Conservation (phyloP, 92 coral and sea anemone species). For the Palythoa grandiflora region DNA sequence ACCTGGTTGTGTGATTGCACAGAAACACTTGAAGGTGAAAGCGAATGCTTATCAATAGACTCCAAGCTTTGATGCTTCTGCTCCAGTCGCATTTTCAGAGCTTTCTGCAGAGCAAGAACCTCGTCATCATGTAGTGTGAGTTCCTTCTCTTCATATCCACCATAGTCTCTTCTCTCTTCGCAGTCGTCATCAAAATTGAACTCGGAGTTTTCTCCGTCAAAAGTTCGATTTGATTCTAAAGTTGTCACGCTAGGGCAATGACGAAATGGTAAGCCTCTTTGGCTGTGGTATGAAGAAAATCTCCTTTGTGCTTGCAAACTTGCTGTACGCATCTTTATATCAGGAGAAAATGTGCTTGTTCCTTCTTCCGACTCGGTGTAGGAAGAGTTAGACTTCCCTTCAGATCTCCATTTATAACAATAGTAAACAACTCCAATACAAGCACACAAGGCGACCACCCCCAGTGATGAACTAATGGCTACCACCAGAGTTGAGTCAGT, state of each 20-base stretch:
- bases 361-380: slow-evolving; percentile 1
- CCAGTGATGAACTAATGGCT: background rate
- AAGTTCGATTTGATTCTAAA: background rate
- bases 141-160: background rate
- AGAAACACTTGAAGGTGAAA: background rate
- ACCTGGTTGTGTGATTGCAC: background rate
- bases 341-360: slow-evolving; percentile 13
- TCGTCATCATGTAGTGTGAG: background rate
- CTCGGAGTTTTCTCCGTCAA: background rate
- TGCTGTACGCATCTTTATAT: background rate
- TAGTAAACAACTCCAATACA: background rate
- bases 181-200: background rate
- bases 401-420: background rate
- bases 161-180: background rate
- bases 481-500: background rate
- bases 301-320: background rate
- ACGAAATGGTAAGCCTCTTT: slow-evolving; percentile 18
- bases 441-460: background rate
- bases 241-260: slow-evolving; percentile 41
- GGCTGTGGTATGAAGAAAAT: slow-evolving; percentile 7
- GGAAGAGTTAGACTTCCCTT: slow-evolving; percentile 1
- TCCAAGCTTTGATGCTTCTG: slow-evolving; percentile 1
- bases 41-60: background rate
- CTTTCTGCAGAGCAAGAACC: background rate
- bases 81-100: slow-evolving; percentile 9